phyloP scores from a whole-genome alignment of 2,888 invertebrate genomes.

The Eupithecia abbreviata region DNA sequence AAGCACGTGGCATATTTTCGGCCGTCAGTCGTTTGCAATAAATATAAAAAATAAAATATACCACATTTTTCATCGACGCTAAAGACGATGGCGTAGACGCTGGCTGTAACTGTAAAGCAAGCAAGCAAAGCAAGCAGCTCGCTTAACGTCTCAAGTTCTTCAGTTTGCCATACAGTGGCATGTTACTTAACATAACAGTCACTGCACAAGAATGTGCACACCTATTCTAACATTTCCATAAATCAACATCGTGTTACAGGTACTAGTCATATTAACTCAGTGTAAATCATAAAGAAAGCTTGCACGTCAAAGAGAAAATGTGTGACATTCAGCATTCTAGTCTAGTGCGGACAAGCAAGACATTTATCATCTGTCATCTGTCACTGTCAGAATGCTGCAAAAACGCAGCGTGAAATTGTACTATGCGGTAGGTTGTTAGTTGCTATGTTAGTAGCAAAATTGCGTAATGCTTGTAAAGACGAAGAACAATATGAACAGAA shows the following conservation, averaged over 20 bases:
- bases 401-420: slow-evolving; percentile 25
- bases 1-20: too few relatives aligned
- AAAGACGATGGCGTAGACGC: background rate
- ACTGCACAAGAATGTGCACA: slow-evolving; percentile 25
- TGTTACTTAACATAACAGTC: slow-evolving; percentile 12
- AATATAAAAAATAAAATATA: too few relatives aligned
- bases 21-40: too few relatives aligned
- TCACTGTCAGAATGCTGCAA: slow-evolving; percentile 33
- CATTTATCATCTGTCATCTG: slow-evolving; percentile 22
- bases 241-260: background rate
- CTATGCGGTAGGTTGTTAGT: slow-evolving; percentile 1
- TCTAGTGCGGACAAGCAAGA: slow-evolving; percentile 22
- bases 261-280: too few relatives aligned
- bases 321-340: slow-evolving; percentile 15
- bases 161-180: background rate
- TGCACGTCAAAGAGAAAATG: slow-evolving; percentile 32
- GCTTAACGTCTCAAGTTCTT: background rate
- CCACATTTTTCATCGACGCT: background rate
- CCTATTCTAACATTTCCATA: slow-evolving; percentile 26
- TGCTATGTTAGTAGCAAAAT: background rate
- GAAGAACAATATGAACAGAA: too few relatives aligned
- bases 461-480: background rate
- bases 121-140: background rate
- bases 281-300: slow-evolving; percentile 28
- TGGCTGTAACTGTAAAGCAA: background rate